phyloP scores from a whole-genome alignment of 2,113 vertebrate genomes.

The Chionis minor region DNA sequence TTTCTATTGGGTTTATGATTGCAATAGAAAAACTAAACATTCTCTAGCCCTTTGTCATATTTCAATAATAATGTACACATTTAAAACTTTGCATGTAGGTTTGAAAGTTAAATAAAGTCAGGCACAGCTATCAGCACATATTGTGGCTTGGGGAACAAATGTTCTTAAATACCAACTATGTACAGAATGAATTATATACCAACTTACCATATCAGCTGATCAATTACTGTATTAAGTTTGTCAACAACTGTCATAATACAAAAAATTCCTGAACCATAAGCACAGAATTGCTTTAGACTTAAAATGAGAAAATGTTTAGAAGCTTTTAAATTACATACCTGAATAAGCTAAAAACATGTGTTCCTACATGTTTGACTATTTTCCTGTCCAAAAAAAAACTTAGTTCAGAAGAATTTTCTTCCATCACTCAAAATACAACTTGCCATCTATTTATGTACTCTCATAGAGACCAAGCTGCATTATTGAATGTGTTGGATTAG shows the following conservation, averaged over 20 bases:
- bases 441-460: not conserved
- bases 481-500: not conserved
- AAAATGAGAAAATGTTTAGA: not conserved
- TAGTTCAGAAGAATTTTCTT: not conserved
- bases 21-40: not conserved
- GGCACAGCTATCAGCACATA: not conserved
- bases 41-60: not conserved
- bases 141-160: not conserved
- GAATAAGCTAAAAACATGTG: not conserved
- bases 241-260: not conserved
- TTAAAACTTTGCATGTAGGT: not conserved
- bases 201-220: not conserved
- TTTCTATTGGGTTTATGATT: not conserved
- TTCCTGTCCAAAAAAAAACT: not conserved
- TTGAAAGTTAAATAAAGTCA: not conserved
- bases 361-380: not conserved
- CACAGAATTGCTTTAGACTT: not conserved
- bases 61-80: not conserved
- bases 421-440: not conserved
- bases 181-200: not conserved
- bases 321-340: not conserved
- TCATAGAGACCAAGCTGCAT: not conserved
- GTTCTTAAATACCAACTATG: not conserved
- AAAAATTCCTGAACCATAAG: not conserved
- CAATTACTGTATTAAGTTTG: not conserved